Evolutionary conservation across 2,797 vertebrate genomes (phyloP), one percentile per base, ranked within the genome.

Genomic region (Cyclopterus lumpus): DNA sequence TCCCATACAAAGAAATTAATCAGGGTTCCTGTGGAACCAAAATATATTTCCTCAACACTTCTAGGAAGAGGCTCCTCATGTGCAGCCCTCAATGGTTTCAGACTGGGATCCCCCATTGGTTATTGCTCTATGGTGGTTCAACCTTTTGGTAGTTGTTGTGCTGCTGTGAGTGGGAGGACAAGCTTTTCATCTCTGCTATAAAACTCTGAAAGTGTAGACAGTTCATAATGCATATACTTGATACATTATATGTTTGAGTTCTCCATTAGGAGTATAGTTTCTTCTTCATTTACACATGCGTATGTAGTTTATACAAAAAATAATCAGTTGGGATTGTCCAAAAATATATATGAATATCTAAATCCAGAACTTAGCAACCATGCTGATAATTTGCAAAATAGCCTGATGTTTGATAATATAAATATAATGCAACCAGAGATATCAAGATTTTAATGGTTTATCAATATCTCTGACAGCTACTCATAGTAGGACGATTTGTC

Each of bases 21-120:
- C 77, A 69, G 18, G 26, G 18, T 40, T 72, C 73, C 58, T 65
- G 12, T 12, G 54, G 28, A 66, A 59, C 38, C 44, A 55, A 46
- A 74, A 64, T 5, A 44, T 34, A 77, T 73, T 73, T 69, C 36
- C 54, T 10, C 24, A 32, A 38, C 3, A 22, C 51, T 80, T 80
- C 46, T 68, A 53, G 67, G 80, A 88, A 85, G 72, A 20, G 36
- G 11, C 40, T 67, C 15, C 54, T 79, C 67, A 55, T 76, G 51
- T 42, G 40, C 58, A 51, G 53, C 62, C 11, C 61, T 34, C 26
- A 48, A 34, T 36, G 6, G 36, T 54, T 28, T 28, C 26, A 36
- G 26, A 28, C 26, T 28, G 26, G 71, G 77, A 79, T 74, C 26
- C 26, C 26, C 75, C 74, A 71, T 24, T 59, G 22, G n/a, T 30